A percentile compares a stretch with the other conserved stretches of the same genome.
phyloP scores from a whole-genome alignment of 2,888 invertebrate genomes.

The Hydropsyche betteni region DNA sequence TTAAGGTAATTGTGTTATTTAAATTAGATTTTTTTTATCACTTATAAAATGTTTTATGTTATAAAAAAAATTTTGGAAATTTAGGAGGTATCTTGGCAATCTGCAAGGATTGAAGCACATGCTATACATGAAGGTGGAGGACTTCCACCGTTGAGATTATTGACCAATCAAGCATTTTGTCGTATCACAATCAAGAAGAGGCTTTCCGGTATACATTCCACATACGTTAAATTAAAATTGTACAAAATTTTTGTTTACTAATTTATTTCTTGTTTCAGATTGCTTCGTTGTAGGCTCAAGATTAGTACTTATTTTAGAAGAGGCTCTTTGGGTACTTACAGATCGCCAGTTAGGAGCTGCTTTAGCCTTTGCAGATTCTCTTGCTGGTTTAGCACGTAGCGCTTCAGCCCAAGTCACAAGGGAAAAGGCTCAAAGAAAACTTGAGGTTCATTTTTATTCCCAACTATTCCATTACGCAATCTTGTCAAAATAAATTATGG shows the following conservation, averaged over 20 bases:
- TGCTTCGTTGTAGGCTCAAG: conserved; percentile 93
- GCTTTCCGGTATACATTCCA: conserved; percentile 71
- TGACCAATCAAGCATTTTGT: conserved; percentile 94
- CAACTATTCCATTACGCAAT: conserved; percentile 45
- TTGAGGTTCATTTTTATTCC: conserved; percentile 66
- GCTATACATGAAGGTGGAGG: conserved; percentile 75
- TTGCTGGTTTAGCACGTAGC: conserved; percentile 81
- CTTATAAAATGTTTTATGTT: background rate
- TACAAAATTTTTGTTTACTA: conserved; percentile 1
- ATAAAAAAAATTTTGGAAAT: no score
- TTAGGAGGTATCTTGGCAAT: conserved; percentile 93
- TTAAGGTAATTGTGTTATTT: conserved; percentile 69
- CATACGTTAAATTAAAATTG: conserved; percentile 31
- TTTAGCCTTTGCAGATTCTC: conserved; percentile 85
- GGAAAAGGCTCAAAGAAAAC: conserved; percentile 85
- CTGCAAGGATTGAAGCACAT: conserved; percentile 92
- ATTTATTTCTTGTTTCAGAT: conserved; percentile 67
- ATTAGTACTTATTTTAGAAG: conserved; percentile 91
- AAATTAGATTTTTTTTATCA: background rate
- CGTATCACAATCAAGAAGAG: conserved; percentile 96
- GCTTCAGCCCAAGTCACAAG: conserved; percentile 81
- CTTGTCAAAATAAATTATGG: conserved; percentile 7
- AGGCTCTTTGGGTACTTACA: conserved; percentile 95
- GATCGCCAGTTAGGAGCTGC: conserved; percentile 96
- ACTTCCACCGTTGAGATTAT: conserved; percentile 87